Evolutionary conservation across 2,113 vertebrate genomes (phyloP).

Genomic region (Loxodonta africana): DNA sequence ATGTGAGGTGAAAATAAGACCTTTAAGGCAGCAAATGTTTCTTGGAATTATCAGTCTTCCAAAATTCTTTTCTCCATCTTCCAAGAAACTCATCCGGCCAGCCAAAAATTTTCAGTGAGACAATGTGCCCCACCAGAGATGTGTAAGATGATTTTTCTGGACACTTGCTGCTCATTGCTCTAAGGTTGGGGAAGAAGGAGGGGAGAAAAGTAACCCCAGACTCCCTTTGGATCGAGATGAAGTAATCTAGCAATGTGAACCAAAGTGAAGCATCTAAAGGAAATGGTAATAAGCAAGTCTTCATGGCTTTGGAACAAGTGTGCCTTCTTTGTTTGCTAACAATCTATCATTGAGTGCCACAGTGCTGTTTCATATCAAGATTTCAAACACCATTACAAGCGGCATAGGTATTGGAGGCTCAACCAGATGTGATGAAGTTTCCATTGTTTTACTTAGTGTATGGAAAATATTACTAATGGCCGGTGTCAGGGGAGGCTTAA

Average conservation of each 20-base stretch:
- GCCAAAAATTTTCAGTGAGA: background rate
- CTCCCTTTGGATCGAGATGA: conserved; percentile 71
- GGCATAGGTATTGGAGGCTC: conserved; percentile 84
- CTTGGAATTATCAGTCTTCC: background rate
- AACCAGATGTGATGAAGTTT: conserved; percentile 85
- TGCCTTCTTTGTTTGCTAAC: conserved; percentile 46
- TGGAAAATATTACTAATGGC: conserved; percentile 89
- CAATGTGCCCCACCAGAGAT: conserved; percentile 7
- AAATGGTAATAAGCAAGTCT: conserved; percentile 53
- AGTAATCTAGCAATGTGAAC: conserved; percentile 50
- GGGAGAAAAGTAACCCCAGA: background rate
- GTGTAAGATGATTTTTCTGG: background rate
- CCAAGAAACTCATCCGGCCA: background rate
- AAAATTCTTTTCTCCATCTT: background rate
- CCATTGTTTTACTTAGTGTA: conserved; percentile 84
- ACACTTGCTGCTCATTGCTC: background rate
- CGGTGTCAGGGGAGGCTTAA: conserved; percentile 82
- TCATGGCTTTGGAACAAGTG: conserved; percentile 69
- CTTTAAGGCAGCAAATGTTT: background rate
- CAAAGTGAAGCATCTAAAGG: background rate
- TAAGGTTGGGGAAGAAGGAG: background rate
- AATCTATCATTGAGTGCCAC: conserved; percentile 68
- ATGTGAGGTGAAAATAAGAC: background rate
- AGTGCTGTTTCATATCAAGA: conserved; percentile 85
- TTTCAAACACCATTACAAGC: conserved; percentile 82